phyloP scores from a whole-genome alignment of 2,888 invertebrate genomes.

The Rhingia campestris region DNA sequence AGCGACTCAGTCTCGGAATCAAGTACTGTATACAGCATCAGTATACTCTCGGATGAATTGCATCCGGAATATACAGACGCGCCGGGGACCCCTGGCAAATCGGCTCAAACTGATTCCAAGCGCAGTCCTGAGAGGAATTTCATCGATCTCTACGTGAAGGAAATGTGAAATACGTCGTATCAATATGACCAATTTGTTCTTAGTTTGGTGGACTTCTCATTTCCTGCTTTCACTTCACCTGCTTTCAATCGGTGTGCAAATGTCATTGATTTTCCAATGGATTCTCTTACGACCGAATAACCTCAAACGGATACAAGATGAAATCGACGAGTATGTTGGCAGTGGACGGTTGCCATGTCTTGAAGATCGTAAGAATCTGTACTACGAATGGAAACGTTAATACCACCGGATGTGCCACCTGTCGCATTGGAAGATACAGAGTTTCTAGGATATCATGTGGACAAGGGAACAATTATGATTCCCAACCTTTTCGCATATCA shows the following conservation, averaged over 20 bases:
- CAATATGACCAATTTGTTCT: conserved; percentile 85
- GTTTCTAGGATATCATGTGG: conserved; percentile 85
- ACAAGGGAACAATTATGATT: conserved; percentile 84
- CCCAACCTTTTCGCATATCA: conserved; percentile 85
- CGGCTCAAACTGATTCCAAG: no score
- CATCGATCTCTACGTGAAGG: conserved; percentile 85
- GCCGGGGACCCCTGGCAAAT: no score
- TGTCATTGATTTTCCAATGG: conserved; percentile 84
- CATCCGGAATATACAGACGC: no score
- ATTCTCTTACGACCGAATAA: conserved; percentile 85
- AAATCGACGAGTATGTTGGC: conserved; percentile 86
- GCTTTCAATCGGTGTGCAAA: conserved; percentile 83
- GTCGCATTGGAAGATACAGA: conserved; percentile 83
- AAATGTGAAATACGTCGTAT: conserved; percentile 84
- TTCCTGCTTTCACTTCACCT: conserved; percentile 86
- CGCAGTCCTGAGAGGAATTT: conserved; percentile 85
- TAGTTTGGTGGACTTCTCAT: conserved; percentile 85
- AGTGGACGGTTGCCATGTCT: conserved; percentile 85
- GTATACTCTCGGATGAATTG: no score
- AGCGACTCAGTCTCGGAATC: no score
- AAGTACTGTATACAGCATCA: no score
- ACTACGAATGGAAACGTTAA: conserved; percentile 85
- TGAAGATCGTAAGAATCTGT: conserved; percentile 85
- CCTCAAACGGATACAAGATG: conserved; percentile 85
- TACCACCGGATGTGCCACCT: conserved; percentile 86